Evolutionary conservation across 2,113 vertebrate genomes (phyloP), one percentile per base, ranked within the genome.

Genomic region (Callipepla squamata): DNA sequence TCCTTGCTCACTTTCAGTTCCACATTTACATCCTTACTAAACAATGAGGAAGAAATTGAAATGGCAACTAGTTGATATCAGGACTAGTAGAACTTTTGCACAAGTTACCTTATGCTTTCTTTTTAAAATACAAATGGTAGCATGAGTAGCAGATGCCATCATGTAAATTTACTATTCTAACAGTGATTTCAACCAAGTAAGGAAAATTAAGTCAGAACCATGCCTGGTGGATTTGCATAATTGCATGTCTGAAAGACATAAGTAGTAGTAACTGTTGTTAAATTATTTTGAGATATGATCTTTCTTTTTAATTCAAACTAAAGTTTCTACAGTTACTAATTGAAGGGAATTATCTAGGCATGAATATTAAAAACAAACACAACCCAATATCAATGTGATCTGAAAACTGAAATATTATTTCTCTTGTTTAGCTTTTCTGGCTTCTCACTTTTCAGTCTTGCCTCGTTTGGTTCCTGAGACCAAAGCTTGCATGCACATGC

Each of bases 241-340:
- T 13, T 92, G 59, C 76, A 85, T 13, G 10, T 95, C 57, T 87
- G 53, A 82, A 95, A 90, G 63, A 51, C n/a, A 55, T 53, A 75
- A 89, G 38, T 90, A 61, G 45, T 88, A 73, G 89, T 90, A 87
- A 70, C n/a, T 51, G 63, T 34, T 80, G 34, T 82, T 90, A 93
- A 94, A 92, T 94, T 76, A 82, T 75, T 89, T 87, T 55, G 50
- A 89, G 66, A 88, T 96, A 81, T 23, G 1, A 25, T 62, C 40
- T 51, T 53, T 28, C 80, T 51, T 94, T 65, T 3, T 3, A 80
- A 85, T 55, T 93, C 53, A 80, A 61, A 69, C 62, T 89, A 7
- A 73, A 91, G 22, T 84, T 90, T 88, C 76, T 89, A 32, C 42
- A 78, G 30, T 70, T 81, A 30, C 67, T 90, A 80, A 34, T 77